phyloP scores from a whole-genome alignment of 2,797 vertebrate genomes.

The Notoglanidium macrostoma region DNA sequence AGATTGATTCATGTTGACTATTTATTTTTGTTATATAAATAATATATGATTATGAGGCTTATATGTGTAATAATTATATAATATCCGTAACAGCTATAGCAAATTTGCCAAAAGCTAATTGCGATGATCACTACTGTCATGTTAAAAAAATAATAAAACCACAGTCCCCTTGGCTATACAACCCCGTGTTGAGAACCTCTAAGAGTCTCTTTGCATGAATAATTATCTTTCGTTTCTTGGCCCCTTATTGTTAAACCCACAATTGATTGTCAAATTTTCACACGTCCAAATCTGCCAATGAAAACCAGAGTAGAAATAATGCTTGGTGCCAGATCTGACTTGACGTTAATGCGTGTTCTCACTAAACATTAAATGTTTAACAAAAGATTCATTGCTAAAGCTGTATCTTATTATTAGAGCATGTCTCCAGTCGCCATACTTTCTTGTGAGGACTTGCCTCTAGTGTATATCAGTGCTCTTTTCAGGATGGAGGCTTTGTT shows the following conservation, averaged over 20 bases:
- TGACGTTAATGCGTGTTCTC: not conserved
- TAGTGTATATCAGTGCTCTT: not conserved
- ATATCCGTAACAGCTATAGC: not conserved
- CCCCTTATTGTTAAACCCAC: not conserved
- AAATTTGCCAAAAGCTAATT: not conserved
- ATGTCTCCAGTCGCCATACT: not conserved
- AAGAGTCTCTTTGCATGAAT: constrained; percentile 65
- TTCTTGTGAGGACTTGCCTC: constrained; percentile 26
- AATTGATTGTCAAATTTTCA: not conserved
- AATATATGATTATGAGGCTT: not conserved
- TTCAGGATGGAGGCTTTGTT: not conserved
- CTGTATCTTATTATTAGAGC: not conserved
- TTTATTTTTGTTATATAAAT: not conserved
- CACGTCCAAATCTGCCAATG: constrained; percentile 18
- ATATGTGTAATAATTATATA: not conserved
- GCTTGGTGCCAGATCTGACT: not conserved
- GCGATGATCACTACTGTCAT: not conserved
- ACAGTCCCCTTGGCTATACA: not conserved
- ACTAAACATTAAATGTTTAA: not conserved
- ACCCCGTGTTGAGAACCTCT: constrained; percentile 15
- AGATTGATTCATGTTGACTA: not conserved
- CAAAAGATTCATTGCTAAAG: not conserved
- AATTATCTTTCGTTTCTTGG: constrained; percentile 70
- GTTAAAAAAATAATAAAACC: not conserved
- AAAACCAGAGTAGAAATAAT: not conserved